Percentiles rank a stretch among this genome's conserved stretches.
Evolutionary conservation across 2,888 invertebrate species (phyloP).

Genomic region (Glaucopsyche alexis): DNA sequence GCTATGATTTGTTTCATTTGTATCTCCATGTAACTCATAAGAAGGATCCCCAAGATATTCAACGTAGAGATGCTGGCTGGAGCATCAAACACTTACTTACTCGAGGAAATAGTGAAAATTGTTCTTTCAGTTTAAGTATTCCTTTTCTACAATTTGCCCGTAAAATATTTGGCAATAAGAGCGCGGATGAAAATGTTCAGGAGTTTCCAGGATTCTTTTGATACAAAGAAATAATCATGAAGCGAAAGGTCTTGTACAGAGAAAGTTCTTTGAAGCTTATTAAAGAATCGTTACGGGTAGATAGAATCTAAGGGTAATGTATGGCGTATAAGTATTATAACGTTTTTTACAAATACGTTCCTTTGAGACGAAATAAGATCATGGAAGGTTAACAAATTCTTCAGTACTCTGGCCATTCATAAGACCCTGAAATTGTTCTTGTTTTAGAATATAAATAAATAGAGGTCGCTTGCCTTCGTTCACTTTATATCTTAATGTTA

Average conservation of each 20-base stretch:
- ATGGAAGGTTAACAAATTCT: background rate
- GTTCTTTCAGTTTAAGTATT: background rate
- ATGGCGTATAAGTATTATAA: background rate
- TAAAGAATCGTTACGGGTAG: conserved; percentile 12
- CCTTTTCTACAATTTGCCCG: background rate
- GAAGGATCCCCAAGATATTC: too few species aligned
- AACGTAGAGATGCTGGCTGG: too few species aligned
- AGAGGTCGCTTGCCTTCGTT: background rate
- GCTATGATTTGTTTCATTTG: too few species aligned
- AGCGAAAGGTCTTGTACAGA: conserved; percentile 8
- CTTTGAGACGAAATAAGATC: conserved; percentile 7
- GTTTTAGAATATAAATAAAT: background rate
- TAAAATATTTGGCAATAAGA: conserved; percentile 20
- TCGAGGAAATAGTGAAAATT: conserved; percentile 8
- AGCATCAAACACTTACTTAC: too few species aligned
- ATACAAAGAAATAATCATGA: conserved; percentile 19
- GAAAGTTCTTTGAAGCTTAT: conserved; percentile 24
- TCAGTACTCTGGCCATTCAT: background rate
- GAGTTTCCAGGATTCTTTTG: conserved; percentile 17
- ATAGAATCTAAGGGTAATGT: background rate
- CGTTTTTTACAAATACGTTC: background rate
- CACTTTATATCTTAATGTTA: background rate
- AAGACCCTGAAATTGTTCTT: background rate
- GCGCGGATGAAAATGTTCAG: conserved; percentile 14
- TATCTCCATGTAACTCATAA: too few species aligned